Evolutionary conservation across 2,888 invertebrate genomes (phyloP).

Genomic region (Morinoia aosen): DNA sequence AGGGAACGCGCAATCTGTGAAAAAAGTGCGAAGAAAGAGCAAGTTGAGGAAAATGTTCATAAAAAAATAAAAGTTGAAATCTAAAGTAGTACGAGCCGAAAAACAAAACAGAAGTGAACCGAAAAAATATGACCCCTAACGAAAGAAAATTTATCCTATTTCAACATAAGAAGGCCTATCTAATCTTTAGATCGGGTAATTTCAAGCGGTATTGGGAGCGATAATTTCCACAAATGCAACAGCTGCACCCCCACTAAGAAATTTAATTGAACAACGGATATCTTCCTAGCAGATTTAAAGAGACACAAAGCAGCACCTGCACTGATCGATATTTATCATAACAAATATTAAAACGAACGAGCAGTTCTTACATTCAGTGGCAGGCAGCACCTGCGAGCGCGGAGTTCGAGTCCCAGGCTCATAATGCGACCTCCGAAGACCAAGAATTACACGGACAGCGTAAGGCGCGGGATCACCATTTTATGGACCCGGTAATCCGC

Average conservation of each 20-base stretch:
- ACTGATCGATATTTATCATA: neutral
- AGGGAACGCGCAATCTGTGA: too few species aligned
- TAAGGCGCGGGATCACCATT: conserved; percentile 40
- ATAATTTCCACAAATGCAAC: too few species aligned
- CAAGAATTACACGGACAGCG: conserved; percentile 32
- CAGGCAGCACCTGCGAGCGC: neutral
- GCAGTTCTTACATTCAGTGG: neutral
- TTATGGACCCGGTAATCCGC: conserved; percentile 49
- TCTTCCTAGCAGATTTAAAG: neutral
- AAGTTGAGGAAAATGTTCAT: too few species aligned
- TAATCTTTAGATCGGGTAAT: too few species aligned
- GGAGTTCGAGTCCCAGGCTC: neutral
- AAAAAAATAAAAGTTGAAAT: too few species aligned
- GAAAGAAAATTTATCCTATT: too few species aligned
- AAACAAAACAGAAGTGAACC: too few species aligned
- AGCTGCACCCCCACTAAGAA: neutral
- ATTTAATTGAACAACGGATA: neutral
- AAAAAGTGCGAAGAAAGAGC: too few species aligned
- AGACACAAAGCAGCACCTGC: neutral
- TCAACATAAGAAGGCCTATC: too few species aligned
- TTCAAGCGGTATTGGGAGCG: too few species aligned
- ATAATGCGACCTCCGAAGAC: conserved; percentile 16
- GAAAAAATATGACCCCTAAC: too few species aligned
- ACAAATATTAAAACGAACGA: neutral
- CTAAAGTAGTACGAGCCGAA: too few species aligned